Base-by-base conservation (phyloP, 2,888 invertebrate genomes). In the Phasia obesa region DNA sequence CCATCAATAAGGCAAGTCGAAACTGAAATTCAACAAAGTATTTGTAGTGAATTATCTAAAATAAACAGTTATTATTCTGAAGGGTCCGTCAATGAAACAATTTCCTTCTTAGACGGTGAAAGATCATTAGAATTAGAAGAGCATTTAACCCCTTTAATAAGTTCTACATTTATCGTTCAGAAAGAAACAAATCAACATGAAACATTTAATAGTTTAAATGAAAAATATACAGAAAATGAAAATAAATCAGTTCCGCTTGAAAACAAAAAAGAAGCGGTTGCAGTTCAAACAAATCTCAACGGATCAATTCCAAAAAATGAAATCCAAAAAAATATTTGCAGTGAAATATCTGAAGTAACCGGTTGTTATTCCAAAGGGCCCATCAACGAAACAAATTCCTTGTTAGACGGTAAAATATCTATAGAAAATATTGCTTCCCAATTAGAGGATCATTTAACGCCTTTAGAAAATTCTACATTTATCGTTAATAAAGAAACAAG, bases 391-490 rank as follows among this genome's bases (percentile, higher is more conserved):
- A 15, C 19, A 19, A 9, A 7, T 31, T 27, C 25, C 23, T 25
- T 60, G 9, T 60, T 60, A n/a, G 60, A 60, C 0, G 42, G 42
- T n/a, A 15, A 69, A 21, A 25, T 19, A n/a, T 60, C 60, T n/a
- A 9, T 57, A 15, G 69, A 31, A 67, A 23, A 67, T 9, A 13
- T 35, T 2, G 13, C 17, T 19, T 13, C 15, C 7, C 13, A 27
- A 19, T 25, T 19, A 17, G 4, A 13, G 2, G 5, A n/a, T n/a
- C n/a, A n/a, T n/a, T n/a, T 17, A 25, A 51, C 59, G 15, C 73
- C 51, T 0, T 27, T 73, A 62, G 53, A 21, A 42, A 73, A 42
- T 13, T 53, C 73, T 13, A 51, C 60, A 51, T n/a, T 62, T 21
- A 38, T 73, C 17, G 19, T 2, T 19, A n/a, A 19, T 1, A 4